These are phyloP conservation scores for Amiota minor DNA, from an alignment of 2,888 invertebrate species.

Conservation along the genomic window DNA sequence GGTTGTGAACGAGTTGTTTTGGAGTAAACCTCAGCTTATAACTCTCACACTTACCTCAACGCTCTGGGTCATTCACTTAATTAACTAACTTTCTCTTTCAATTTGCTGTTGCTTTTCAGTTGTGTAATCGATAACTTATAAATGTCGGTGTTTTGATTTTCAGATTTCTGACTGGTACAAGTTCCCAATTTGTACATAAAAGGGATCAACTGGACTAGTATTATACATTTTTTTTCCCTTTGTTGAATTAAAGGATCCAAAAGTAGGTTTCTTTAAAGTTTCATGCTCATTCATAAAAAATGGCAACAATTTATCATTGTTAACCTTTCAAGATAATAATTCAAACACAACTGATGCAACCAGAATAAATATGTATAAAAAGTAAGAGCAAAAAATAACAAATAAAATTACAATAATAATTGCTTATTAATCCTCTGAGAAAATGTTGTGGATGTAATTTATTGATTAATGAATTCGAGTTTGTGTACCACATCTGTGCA, in stretches of 20 bases:
- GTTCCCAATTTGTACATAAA: too few relatives aligned
- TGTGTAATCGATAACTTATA: neutral
- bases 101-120: neutral
- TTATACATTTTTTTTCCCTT: too few relatives aligned
- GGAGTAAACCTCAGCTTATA: too few relatives aligned
- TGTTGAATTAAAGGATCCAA: too few relatives aligned
- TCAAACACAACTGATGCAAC: slow-evolving; percentile 13
- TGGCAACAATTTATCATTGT: neutral
- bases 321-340: slow-evolving; percentile 1
- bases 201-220: too few relatives aligned
- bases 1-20: too few relatives aligned
- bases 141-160: neutral
- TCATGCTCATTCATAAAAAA: neutral
- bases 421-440: slow-evolving; percentile 6
- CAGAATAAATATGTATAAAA: neutral
- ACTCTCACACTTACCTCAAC: too few relatives aligned
- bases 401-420: slow-evolving; percentile 7
- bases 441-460: neutral
- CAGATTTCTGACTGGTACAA: neutral
- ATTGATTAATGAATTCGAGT: slow-evolving; percentile 15
- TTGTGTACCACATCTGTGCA: neutral
- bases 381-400: neutral
- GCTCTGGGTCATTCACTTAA: neutral
- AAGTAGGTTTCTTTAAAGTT: too few relatives aligned
- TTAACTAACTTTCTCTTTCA: neutral